Base-by-base conservation (phyloP, 2,888 invertebrate genomes). In the Drosophila lacicola region DNA sequence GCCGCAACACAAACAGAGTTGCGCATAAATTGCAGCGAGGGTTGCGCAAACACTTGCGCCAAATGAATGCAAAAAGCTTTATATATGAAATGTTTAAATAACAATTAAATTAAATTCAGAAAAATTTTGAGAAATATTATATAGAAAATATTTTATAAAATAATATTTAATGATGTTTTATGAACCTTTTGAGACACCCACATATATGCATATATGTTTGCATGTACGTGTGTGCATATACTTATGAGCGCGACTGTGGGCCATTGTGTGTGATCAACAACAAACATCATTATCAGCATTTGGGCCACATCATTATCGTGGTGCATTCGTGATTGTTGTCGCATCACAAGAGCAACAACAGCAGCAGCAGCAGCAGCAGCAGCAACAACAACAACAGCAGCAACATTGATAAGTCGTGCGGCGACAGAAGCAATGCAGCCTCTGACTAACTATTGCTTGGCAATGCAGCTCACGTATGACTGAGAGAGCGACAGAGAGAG, bases 281-380 rank as follows among this genome's bases (percentile, higher is more conserved):
- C 45, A 78, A 82, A 79, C 76, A 67, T 81, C 74, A 82, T 78
- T 74, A 83, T 82, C 74, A 73, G 67, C 78, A 61, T 78, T 74
- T 71, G 63, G 72, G 69, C 68, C 61, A 76, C 78, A 62, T 78
- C 70, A 82, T 85, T 78, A 82, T 78, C 75, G 62, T 44, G 82
- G 46, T 75, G 78, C 73, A 78, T 78, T 76, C 80, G 72, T 82
- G 82, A 85, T 82, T 82, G 75, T 80, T 78, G 85, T 82, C 80
- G 76, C 83, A 74, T 57, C 66, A 45, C 45, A 72, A 56, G 25
- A 61, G 13, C 51, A 66, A 44, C 45, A 47, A 19, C 57, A 54
- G 29, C 56, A 70, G 19, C 54, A 55, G 14, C 37, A 57, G 17
- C 42, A n/a, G n/a, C n/a, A n/a, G 19, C 54, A 55, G 14, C 37